These are phyloP conservation scores for Emys orbicularis DNA, from an alignment of 2,797 vertebrate species.

Conservation along the genomic window DNA sequence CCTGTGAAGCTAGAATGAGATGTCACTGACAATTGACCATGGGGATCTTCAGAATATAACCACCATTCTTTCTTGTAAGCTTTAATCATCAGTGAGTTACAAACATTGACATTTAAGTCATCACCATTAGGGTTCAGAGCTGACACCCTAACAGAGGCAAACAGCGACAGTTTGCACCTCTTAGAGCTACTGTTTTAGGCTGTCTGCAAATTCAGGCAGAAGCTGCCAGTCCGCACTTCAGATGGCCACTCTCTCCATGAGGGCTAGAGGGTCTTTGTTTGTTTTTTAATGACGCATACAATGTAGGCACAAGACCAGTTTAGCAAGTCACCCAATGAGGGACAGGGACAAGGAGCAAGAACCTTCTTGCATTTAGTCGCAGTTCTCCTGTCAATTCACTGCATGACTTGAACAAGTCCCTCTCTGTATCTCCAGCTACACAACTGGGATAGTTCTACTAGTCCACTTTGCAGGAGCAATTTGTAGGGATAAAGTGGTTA, in stretches of 20 bases:
- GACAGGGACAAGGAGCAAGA: not conserved
- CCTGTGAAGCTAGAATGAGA: too few species aligned
- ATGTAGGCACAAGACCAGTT: not conserved
- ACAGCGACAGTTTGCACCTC: not conserved
- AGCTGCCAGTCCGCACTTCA: not conserved
- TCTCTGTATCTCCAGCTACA: not conserved
- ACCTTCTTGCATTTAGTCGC: not conserved
- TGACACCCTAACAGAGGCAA: not conserved
- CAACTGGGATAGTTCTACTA: not conserved
- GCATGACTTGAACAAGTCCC: not conserved
- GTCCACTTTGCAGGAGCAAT: not conserved
- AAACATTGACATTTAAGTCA: not conserved
- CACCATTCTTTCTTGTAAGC: too few species aligned
- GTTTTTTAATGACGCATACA: not conserved
- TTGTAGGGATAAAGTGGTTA: not conserved
- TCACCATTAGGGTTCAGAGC: not conserved
- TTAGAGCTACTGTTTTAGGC: not conserved
- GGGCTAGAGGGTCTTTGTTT: not conserved
- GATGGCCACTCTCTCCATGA: not conserved
- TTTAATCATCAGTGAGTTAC: too few species aligned
- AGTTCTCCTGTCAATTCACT: not conserved
- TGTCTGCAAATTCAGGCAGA: not conserved
- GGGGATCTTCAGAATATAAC: too few species aligned
- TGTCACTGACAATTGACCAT: too few species aligned
- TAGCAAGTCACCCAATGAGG: not conserved